phyloP scores from a whole-genome alignment of 2,113 vertebrate genomes.

The Excalfactoria chinensis region DNA sequence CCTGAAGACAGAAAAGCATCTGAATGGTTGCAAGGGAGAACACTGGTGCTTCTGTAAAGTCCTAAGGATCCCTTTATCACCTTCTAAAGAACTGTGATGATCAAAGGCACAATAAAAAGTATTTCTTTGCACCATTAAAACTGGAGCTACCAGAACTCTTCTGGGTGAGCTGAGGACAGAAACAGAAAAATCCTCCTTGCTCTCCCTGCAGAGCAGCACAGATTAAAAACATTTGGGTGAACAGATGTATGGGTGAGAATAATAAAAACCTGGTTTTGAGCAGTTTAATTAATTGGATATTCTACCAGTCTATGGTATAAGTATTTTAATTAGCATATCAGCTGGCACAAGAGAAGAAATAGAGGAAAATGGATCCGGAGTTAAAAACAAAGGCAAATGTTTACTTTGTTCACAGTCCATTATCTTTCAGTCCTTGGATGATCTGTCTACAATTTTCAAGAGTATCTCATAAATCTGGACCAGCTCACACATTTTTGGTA shows the following conservation, averaged over 20 bases:
- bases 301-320: background rate
- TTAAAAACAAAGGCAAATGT: background rate
- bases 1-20: background rate
- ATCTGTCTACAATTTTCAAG: background rate
- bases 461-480: background rate
- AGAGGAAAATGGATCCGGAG: background rate
- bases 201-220: background rate
- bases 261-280: background rate
- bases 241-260: background rate
- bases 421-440: background rate
- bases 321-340: background rate
- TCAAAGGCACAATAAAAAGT: background rate
- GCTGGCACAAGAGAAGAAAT: background rate
- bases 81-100: background rate
- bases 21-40: background rate
- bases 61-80: background rate
- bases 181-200: background rate
- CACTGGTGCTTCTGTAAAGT: background rate
- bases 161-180: background rate
- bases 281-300: background rate
- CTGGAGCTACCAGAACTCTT: background rate
- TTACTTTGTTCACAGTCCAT: background rate
- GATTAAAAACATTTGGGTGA: background rate
- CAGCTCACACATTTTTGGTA: background rate
- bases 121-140: constrained; percentile 1